A percentile compares a stretch with the other conserved stretches of the same genome.
phyloP scores from a whole-genome alignment of 2,113 vertebrate species.

The Neogale vison region DNA sequence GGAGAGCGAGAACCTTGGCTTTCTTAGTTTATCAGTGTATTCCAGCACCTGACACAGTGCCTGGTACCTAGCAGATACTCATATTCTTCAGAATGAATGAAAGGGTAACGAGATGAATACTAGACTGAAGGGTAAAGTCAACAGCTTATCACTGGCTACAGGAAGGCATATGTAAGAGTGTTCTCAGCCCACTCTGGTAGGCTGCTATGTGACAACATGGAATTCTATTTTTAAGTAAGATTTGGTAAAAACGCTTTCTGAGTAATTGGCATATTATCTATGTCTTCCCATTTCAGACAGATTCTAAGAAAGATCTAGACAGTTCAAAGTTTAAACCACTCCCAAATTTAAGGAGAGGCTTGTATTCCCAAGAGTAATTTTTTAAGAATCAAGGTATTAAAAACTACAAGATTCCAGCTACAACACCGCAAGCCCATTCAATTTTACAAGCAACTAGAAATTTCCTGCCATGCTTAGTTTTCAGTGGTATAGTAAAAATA shows the following conservation, averaged over 20 bases:
- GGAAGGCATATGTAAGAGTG: neutral
- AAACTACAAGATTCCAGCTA: neutral
- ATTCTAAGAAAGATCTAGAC: neutral
- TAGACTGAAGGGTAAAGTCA: neutral
- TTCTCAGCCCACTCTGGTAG: neutral
- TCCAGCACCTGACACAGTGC: neutral
- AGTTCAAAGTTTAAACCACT: slow-evolving; percentile 8
- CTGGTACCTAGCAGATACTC: neutral
- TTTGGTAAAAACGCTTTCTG: slow-evolving; percentile 39
- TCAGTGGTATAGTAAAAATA: neutral
- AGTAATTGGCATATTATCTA: neutral
- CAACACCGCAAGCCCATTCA: neutral
- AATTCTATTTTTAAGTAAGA: neutral
- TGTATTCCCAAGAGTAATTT: neutral
- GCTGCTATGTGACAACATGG: neutral
- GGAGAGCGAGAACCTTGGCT: neutral
- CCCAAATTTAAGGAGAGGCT: neutral
- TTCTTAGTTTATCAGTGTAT: neutral
- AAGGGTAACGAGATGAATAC: neutral
- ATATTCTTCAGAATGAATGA: neutral
- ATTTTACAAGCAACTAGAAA: neutral
- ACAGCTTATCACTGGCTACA: neutral
- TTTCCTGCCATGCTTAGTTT: neutral
- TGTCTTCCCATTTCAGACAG: neutral
- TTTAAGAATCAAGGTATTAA: neutral